Percentiles rank a stretch among this genome's conserved stretches.
These are phyloP conservation scores for Eupeodes latifasciatus DNA, from an alignment of 2,888 invertebrate genomes.

Conservation along the genomic window DNA sequence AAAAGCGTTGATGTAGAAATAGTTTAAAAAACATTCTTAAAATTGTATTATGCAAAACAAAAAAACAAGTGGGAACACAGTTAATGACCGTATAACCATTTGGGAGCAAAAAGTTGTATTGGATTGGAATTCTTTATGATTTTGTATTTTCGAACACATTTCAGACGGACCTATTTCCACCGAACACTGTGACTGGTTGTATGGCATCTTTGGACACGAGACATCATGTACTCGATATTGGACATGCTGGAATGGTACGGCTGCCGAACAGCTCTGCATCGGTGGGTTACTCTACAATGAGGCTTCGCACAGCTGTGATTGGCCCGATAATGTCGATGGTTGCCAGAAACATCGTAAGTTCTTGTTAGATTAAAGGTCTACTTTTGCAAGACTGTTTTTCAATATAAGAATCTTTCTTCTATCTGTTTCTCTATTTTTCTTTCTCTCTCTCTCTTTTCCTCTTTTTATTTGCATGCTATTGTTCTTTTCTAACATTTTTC, in stretches of 20 bases:
- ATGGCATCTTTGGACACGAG: slow-evolving; percentile 97
- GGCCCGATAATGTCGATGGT: slow-evolving; percentile 96
- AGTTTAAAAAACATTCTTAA: too few relatives aligned
- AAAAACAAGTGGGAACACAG: slow-evolving; percentile 17
- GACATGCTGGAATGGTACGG: slow-evolving; percentile 98
- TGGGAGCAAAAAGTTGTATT: background rate
- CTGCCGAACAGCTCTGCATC: slow-evolving; percentile 95
- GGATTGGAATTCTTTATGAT: slow-evolving; percentile 63
- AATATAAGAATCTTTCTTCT: slow-evolving; percentile 1
- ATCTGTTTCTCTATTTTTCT: slow-evolving; percentile 9
- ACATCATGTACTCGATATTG: slow-evolving; percentile 96
- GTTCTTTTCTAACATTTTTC: slow-evolving; percentile 13
- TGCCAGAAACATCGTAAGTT: slow-evolving; percentile 96
- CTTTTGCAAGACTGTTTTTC: slow-evolving; percentile 33
- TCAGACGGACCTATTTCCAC: slow-evolving; percentile 92
- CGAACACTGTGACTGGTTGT: slow-evolving; percentile 96
- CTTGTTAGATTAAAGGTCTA: slow-evolving; percentile 57
- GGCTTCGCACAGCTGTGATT: slow-evolving; percentile 95
- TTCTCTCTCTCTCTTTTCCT: background rate
- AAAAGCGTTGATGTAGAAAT: too few relatives aligned
- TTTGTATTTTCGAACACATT: slow-evolving; percentile 67
- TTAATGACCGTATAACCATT: background rate
- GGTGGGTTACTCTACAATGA: slow-evolving; percentile 96
- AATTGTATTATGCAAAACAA: background rate
- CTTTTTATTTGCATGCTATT: background rate